Evolutionary conservation across 2,797 vertebrate genomes (phyloP).

Genomic region (Sus cebifrons): DNA sequence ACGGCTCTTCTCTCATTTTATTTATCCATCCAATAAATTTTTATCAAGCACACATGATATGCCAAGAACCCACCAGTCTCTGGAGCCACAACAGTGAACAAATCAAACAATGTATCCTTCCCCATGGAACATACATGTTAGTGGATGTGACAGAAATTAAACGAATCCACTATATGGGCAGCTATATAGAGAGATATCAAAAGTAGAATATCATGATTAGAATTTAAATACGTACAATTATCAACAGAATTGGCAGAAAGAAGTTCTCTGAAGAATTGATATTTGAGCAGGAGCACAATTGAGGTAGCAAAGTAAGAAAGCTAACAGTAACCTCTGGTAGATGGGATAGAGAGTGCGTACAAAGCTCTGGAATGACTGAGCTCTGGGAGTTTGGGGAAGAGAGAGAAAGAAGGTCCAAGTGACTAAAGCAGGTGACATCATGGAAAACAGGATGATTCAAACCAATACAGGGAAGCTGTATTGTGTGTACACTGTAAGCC

Average conservation of each 20-base stretch:
- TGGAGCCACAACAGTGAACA: background rate
- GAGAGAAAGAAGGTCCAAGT: background rate
- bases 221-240: background rate
- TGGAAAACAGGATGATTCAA: background rate
- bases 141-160: background rate
- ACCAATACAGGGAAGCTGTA: accelerated
- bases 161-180: background rate
- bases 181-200: background rate
- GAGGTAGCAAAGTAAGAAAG: background rate
- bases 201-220: background rate
- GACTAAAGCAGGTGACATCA: accelerated
- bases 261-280: background rate
- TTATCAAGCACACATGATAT: background rate
- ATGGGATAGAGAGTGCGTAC: background rate
- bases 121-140: background rate
- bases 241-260: background rate
- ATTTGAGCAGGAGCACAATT: background rate
- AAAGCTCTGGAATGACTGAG: background rate
- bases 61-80: background rate
- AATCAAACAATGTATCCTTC: background rate
- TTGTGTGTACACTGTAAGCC: accelerated
- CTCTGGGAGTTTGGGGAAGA: background rate
- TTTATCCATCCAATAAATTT: background rate
- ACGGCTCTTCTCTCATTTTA: background rate
- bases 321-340: background rate